Base-by-base conservation (phyloP, 2,113 vertebrate genomes). In the Hystrix cristata region DNA sequence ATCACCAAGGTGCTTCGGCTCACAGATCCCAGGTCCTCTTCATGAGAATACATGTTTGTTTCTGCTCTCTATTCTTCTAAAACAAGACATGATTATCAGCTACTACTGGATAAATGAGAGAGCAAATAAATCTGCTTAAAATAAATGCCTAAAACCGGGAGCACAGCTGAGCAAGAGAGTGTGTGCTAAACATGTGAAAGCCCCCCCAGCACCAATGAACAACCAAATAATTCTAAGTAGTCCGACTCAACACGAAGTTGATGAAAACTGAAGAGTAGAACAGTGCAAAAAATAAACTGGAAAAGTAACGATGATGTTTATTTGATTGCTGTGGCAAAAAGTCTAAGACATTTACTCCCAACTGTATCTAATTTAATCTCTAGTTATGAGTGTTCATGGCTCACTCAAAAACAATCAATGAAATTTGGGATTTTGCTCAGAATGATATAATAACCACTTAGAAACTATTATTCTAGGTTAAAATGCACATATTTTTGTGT, bases 401-500 rank as follows among this genome's bases (percentile, higher is more conserved):
- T 87, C 31, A 74, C 48, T 90, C 34, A 62, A 87, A 79, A 95
- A 90, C 79, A 34, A 78, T 79, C 48, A 67, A 0, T 74, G 38
- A 9, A 65, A 82, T 87, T 27, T 79, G 34, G 3, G 62, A 29
- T 87, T 91, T 91, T 48, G 83, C 71, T 81, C 76, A 91, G 15
- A 94, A 29, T 60, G 53, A 60, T 27, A 71, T 34, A 19, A 94
- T 43, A 96, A 57, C 9, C 13, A 65, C 14, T 82, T 84, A 90
- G 59, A 87, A 72, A 79, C 46, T 48, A 57, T 67, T 91, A 60
- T 29, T 93, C 34, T 13, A 83, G 59, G 21, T 79, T 91, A 87
- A 96, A 92, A 82, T 89, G 29, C 2, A 67, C 21, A 83, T 43
- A 94, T 79, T 86, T 93, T 69, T 87, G 38, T 72, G 55, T 34